These are phyloP conservation scores for Apantesis nais DNA, from an alignment of 2,888 invertebrate genomes.

Conservation along the genomic window DNA sequence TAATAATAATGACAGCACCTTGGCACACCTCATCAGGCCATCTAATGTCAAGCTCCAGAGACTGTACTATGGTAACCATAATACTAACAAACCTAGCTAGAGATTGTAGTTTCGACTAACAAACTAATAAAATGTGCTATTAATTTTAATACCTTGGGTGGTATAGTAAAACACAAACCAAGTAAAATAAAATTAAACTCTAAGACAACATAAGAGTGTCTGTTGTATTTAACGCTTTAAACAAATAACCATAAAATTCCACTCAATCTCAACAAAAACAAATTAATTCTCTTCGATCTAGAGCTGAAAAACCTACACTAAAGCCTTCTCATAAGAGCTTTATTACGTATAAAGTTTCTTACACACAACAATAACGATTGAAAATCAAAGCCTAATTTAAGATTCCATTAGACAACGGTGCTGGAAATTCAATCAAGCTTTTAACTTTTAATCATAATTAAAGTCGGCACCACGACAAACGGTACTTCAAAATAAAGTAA, in stretches of 20 bases:
- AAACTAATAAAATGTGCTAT: no score
- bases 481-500: slow-evolving; percentile 30
- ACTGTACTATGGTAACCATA: no score
- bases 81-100: no score
- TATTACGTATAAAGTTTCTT: slow-evolving; percentile 3
- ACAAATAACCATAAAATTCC: slow-evolving; percentile 1
- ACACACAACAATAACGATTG: slow-evolving; percentile 2
- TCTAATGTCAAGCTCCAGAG: no score
- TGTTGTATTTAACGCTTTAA: background rate
- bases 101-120: no score
- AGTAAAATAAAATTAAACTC: background rate
- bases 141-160: background rate
- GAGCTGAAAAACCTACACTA: slow-evolving; percentile 4
- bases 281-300: background rate
- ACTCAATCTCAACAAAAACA: slow-evolving; percentile 1
- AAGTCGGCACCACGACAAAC: slow-evolving; percentile 17
- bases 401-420: slow-evolving; percentile 4
- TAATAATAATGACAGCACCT: no score
- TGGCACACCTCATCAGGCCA: no score
- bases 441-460: slow-evolving; percentile 19
- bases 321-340: slow-evolving; percentile 6
- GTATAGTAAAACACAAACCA: background rate
- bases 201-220: background rate
- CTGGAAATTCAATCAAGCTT: slow-evolving; percentile 16
- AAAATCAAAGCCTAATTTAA: slow-evolving; percentile 11